Evolutionary conservation across 2,888 invertebrate species (phyloP).

Genomic region (Heliconius aoede): DNA sequence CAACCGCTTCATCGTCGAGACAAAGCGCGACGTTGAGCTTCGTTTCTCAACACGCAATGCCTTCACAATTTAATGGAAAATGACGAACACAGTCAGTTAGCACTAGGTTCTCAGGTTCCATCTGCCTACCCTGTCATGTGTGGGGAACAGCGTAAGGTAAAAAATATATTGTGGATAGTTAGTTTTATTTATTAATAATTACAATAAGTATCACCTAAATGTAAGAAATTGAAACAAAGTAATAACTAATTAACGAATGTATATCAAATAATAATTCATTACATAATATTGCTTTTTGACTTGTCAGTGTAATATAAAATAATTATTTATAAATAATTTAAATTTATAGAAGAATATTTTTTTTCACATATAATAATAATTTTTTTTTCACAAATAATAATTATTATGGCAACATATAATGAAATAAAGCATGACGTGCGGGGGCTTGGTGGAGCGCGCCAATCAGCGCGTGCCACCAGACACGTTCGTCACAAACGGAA

Average conservation of each 20-base stretch:
- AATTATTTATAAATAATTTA: not conserved
- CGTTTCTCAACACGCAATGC: too few species aligned
- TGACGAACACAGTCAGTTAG: too few species aligned
- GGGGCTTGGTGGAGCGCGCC: slow-evolving; percentile 68
- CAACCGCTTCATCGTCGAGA: too few species aligned
- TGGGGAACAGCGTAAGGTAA: too few species aligned
- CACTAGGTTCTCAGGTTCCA: too few species aligned
- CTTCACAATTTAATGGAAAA: too few species aligned
- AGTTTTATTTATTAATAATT: not conserved
- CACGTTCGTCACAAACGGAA: slow-evolving; percentile 53
- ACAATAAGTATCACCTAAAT: too few species aligned
- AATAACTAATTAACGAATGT: not conserved
- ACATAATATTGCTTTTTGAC: not conserved
- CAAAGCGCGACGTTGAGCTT: too few species aligned
- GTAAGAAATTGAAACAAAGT: not conserved
- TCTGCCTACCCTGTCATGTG: too few species aligned
- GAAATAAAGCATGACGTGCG: slow-evolving; percentile 62
- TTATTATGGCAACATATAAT: slow-evolving; percentile 54
- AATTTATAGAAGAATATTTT: not conserved
- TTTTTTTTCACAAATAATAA: slow-evolving; percentile 56
- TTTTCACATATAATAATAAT: slow-evolving; percentile 55
- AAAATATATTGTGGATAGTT: too few species aligned
- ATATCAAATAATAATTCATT: not conserved
- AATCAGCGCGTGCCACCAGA: slow-evolving; percentile 55
- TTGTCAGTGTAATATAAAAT: too few species aligned